Conservation (phyloP, 2,888 invertebrate species). For the Dichetophora obliterata region DNA sequence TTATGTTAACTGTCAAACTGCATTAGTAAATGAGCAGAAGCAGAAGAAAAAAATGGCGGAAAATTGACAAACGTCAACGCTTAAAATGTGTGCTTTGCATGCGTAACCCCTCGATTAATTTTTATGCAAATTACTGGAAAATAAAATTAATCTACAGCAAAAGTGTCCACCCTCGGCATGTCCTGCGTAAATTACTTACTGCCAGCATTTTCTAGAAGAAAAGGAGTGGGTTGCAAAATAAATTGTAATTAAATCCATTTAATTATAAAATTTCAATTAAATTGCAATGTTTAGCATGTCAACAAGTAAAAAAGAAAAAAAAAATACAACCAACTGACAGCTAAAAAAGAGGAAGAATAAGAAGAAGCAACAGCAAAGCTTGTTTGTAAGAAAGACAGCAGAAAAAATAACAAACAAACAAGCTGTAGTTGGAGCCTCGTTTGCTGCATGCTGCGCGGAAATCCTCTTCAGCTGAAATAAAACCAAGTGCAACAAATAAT, state of each 20-base stretch:
- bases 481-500: constrained; percentile 12
- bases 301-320: background rate
- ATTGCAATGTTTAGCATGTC: background rate
- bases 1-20: background rate
- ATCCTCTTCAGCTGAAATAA: constrained; percentile 1
- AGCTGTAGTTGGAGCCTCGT: background rate
- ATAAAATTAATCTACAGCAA: background rate
- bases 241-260: constrained; percentile 34
- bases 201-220: background rate
- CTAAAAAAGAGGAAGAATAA: background rate
- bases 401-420: background rate
- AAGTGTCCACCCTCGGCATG: constrained; percentile 11
- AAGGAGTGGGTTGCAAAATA: background rate
- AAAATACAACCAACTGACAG: background rate
- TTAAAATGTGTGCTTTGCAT: background rate
- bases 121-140: background rate
- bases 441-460: background rate
- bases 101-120: background rate
- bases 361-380: background rate
- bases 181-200: background rate
- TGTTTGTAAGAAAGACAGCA: too few species aligned
- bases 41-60: background rate
- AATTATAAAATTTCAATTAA: constrained; percentile 35
- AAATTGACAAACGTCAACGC: background rate
- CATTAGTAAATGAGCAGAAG: background rate